Conservation (phyloP, 1,140 invertebrate species). For the Camponotus pennsylvanicus region DNA sequence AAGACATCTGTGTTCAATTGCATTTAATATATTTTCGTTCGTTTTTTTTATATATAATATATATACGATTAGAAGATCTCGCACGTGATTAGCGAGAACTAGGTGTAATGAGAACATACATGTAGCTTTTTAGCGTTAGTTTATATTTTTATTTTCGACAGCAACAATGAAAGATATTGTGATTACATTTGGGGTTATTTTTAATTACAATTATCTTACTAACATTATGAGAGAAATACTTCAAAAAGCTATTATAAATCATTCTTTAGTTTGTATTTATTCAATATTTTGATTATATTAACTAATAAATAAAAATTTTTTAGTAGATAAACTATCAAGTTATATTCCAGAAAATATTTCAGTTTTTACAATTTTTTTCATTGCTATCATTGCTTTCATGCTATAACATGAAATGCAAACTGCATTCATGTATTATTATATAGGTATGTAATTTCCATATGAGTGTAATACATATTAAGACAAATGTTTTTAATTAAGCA, state of each 20-base stretch:
- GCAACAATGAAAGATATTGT: slow-evolving; percentile 15
- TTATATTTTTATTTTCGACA: slow-evolving; percentile 20
- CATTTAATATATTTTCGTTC: slow-evolving; percentile 49
- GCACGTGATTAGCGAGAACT: background rate
- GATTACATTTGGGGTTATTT: background rate
- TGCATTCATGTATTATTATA: slow-evolving; percentile 23
- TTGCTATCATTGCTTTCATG: background rate
- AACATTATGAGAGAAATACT: background rate
- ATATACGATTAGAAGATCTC: too few relatives aligned
- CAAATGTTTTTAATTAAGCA: slow-evolving; percentile 24
- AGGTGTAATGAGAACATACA: background rate
- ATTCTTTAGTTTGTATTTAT: background rate
- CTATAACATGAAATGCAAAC: background rate
- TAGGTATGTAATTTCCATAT: slow-evolving; percentile 7
- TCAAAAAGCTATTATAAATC: background rate
- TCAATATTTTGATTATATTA: slow-evolving; percentile 14
- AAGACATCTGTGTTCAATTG: slow-evolving; percentile 38
- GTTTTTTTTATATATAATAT: background rate
- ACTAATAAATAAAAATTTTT: background rate
- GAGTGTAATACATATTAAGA: background rate
- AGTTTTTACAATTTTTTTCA: slow-evolving; percentile 21
- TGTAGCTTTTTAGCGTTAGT: slow-evolving; percentile 7
- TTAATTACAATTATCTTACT: slow-evolving; percentile 14
- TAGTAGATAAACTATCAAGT: background rate
- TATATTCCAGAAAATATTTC: background rate